Conservation (phyloP, 2,113 vertebrate genomes). For the Propithecus coquereli region DNA sequence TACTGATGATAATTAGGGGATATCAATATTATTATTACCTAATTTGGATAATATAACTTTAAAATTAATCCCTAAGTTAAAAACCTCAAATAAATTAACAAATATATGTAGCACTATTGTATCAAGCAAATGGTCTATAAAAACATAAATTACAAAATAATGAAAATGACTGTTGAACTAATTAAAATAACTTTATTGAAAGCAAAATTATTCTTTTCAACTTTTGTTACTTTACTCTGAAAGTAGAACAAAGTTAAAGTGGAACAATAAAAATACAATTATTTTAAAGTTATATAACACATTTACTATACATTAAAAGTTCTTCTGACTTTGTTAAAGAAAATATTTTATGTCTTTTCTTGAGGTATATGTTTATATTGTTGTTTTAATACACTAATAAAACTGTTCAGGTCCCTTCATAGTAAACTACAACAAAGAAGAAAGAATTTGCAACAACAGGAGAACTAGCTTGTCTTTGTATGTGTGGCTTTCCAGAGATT, state of each 20-base stretch:
- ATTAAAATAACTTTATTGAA: not conserved
- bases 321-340: not conserved
- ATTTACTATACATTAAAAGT: not conserved
- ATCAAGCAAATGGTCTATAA: conserved; percentile 7
- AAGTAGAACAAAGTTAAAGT: not conserved
- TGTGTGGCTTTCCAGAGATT: not conserved
- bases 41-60: not conserved
- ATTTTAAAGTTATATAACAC: not conserved
- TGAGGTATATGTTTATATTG: not conserved
- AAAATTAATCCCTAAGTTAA: not conserved
- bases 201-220: not conserved
- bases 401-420: not conserved
- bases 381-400: not conserved
- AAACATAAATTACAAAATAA: not conserved
- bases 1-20: not conserved
- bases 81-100: not conserved
- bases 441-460: not conserved
- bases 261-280: not conserved
- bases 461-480: not conserved
- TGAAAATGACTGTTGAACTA: not conserved
- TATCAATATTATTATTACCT: not conserved
- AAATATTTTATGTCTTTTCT: not conserved
- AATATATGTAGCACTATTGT: not conserved
- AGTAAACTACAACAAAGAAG: not conserved
- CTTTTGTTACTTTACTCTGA: not conserved